These are phyloP conservation scores for Leptocoma aspasia DNA, from an alignment of 2,113 vertebrate genomes.

Conservation along the genomic window DNA sequence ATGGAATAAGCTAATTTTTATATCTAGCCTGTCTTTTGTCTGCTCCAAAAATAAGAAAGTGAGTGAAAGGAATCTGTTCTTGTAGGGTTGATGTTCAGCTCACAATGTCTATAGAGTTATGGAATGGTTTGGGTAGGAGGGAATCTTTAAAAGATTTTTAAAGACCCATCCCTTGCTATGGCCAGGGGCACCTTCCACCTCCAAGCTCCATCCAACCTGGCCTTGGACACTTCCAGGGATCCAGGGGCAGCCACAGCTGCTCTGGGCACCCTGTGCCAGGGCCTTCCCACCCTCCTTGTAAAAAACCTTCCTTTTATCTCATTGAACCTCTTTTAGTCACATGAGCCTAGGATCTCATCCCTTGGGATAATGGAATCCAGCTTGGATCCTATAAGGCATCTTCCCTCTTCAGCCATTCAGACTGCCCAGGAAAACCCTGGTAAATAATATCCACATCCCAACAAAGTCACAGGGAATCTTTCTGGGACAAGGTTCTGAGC, in stretches of 20 bases:
- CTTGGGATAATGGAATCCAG: background rate
- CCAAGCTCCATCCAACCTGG: background rate
- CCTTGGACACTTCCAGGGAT: background rate
- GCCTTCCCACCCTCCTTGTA: rapidly evolving
- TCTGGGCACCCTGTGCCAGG: background rate
- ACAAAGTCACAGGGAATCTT: background rate
- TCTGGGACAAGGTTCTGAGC: background rate
- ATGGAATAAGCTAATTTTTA: background rate
- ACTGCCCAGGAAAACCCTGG: background rate
- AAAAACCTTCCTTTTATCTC: background rate
- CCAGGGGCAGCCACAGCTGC: background rate
- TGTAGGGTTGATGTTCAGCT: background rate
- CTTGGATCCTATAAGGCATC: background rate
- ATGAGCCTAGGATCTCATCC: background rate
- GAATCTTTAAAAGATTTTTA: background rate
- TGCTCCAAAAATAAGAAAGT: background rate
- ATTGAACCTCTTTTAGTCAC: background rate
- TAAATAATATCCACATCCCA: background rate
- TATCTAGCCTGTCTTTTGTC: background rate
- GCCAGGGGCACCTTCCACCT: background rate
- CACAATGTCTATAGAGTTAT: rapidly evolving
- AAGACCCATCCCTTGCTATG: too few relatives aligned
- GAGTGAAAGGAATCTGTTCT: background rate
- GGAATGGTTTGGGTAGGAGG: background rate
- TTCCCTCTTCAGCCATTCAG: background rate